Evolutionary conservation across 2,113 vertebrate species (phyloP).

Genomic region (Prionailurus viverrinus): DNA sequence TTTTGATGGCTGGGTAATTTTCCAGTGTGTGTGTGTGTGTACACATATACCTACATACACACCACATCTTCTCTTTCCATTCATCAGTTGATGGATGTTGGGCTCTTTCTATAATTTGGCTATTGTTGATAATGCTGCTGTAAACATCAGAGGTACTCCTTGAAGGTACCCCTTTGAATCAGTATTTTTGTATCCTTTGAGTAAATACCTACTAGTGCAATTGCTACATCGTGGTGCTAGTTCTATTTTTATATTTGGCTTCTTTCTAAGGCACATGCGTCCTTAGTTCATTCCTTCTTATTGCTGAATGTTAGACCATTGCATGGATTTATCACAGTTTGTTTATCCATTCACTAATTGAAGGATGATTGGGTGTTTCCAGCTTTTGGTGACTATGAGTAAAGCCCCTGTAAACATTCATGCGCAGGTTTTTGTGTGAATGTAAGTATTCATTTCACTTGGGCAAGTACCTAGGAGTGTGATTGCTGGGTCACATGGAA

Average conservation of each 20-base stretch:
- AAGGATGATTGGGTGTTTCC: neutral
- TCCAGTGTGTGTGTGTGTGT: neutral
- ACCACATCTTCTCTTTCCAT: neutral
- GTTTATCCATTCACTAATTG: neutral
- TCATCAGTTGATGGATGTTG: neutral
- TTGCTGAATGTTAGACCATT: neutral
- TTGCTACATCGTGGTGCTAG: neutral
- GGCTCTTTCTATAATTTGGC: neutral
- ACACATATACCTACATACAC: neutral
- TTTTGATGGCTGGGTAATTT: neutral
- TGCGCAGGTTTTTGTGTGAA: neutral
- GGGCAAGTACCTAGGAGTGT: neutral
- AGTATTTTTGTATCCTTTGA: neutral
- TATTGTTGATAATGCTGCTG: neutral
- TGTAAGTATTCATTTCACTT: neutral
- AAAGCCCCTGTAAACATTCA: neutral
- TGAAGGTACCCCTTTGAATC: neutral
- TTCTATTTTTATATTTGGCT: neutral
- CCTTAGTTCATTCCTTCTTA: neutral
- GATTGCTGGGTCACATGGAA: neutral
- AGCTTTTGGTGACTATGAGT: neutral
- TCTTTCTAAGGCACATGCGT: neutral
- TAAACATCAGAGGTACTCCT: neutral
- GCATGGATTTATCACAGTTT: neutral
- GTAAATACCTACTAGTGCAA: neutral